Base-by-base conservation (phyloP, 2,113 vertebrate species). In the Bombycilla garrulus region DNA sequence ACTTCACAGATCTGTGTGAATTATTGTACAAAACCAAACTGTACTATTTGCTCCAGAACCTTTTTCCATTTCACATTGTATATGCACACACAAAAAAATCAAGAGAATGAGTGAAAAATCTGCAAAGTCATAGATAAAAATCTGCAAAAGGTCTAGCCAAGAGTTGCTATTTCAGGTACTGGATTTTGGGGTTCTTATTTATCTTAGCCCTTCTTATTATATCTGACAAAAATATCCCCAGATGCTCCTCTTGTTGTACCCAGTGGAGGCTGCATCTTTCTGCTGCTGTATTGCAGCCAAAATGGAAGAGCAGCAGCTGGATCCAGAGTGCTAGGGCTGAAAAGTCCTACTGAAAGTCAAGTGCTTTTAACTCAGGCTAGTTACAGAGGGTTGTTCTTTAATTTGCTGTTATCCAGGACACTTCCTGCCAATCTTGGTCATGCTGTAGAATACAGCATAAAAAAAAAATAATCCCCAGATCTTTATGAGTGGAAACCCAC, bases 391-490 rank as follows among this genome's bases (percentile, higher is more conserved):
- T 60, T 50, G 23, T n/a, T 6, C 2, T 82, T 44, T 38, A 56
- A 40, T 48, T 83, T 69, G 17, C 45, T 88, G 10, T 45, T 26
- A 61, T 11, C 20, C 13, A 36, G 40, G 36, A 65, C 23, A 11
- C 12, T 69, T 90, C 20, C 26, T 64, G 35, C 11, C 29, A 20
- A 3, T 70, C 51, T 69, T 65, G 25, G 8, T 58, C 21, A 19
- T 44, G 10, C 5, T 76, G 5, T 38, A 53, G 54, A 81, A 56
- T 35, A 36, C 69, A 92, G 51, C 11, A 36, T 57, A 0, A 0
- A 1, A 53, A 42, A 3, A 1, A 2, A 0, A 6, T n/a, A n/a
- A n/a, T n/a, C 2, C 2, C 5, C n/a, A 69, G 7, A 35, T 8
- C 25, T 58, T 33, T 45, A n/a, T 12, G 24, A 64, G 9, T 72